Evolutionary conservation across 2,888 invertebrate genomes (phyloP), one percentile per base, ranked within the genome.

Genomic region (Lymantria monacha): DNA sequence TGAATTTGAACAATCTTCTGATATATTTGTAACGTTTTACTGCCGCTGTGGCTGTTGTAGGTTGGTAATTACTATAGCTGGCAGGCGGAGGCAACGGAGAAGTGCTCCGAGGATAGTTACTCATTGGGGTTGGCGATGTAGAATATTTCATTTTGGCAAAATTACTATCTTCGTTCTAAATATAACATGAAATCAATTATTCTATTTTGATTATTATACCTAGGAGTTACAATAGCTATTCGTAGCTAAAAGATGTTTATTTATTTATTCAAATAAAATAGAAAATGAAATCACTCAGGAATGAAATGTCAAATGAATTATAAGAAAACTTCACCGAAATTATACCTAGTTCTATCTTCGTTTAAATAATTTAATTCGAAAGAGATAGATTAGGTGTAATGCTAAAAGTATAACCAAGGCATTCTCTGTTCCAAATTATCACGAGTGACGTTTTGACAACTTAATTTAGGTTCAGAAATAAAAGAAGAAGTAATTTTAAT

Each of bases 1-100:
- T 94, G 78, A 98, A 98, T 84, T 97, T 96, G 54, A 97, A 92
- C 54, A 98, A 87, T 74, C 97, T 93, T 63, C 96, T 91, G 47
- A 98, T 88, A 85, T 97, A 97, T 90, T 96, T 96, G 86, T 96
- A 96, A 57, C 96, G 93, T 87, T 98, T 98, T 42, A 96, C 95
- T 41, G 97, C 95, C 1, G 97, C 98, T 52, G 96, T 95, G 48
- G 87, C 85, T 71, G 95, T 95, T 66, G 95, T 94, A 44, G 93
- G 93, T 70, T 94, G 94, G 72, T 92, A 92, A 71, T 93, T 93
- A 11, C 92, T 93, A 71, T 92, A 92, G 72, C 93, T 94, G 14
- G 92, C 93, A 30, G 96, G 96, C 13, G 94, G 93, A 51, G 96
- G 96, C 55, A 96, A 76, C 5, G 94, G 94, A 53, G 94, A 94